These are phyloP conservation scores for Drosophila hydei DNA, from an alignment of 1,140 invertebrate species.

Conservation along the genomic window DNA sequence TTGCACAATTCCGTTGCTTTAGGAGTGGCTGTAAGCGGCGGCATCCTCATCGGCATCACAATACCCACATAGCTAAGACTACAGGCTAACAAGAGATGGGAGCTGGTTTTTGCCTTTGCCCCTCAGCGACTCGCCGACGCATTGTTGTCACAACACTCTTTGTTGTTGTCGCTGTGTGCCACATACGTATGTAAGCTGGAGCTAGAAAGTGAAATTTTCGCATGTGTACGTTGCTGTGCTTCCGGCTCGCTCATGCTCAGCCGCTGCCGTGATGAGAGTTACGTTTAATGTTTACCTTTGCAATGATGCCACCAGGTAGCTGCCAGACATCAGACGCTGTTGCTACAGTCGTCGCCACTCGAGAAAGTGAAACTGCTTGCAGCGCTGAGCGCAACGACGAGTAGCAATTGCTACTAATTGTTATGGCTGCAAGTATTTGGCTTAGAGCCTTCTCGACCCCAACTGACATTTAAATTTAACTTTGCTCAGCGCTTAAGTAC, in stretches of 20 bases:
- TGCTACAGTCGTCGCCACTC: constrained; percentile 11
- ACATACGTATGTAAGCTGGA: constrained; percentile 15
- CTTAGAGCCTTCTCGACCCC: constrained; percentile 30
- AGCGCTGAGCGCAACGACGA: constrained; percentile 41
- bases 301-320: constrained; percentile 47
- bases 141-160: constrained; percentile 54
- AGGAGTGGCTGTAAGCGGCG: constrained; percentile 20
- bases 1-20: constrained; percentile 50
- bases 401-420: constrained; percentile 80
- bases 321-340: constrained; percentile 22
- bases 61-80: too few relatives aligned
- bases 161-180: constrained; percentile 10
- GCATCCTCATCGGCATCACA: constrained; percentile 14
- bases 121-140: constrained; percentile 35
- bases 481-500: constrained; percentile 39
- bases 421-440: constrained; percentile 56
- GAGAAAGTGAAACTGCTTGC: constrained; percentile 50
- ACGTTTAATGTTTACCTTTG: constrained; percentile 74
- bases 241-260: constrained; percentile 52
- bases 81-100: too few relatives aligned
- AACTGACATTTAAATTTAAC: constrained; percentile 60
- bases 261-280: constrained; percentile 48
- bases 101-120: constrained; percentile 7
- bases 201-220: constrained; percentile 74
- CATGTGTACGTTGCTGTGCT: constrained; percentile 43